These are phyloP conservation scores for Hyaena hyaena DNA, from an alignment of 2,113 vertebrate species.

Conservation along the genomic window DNA sequence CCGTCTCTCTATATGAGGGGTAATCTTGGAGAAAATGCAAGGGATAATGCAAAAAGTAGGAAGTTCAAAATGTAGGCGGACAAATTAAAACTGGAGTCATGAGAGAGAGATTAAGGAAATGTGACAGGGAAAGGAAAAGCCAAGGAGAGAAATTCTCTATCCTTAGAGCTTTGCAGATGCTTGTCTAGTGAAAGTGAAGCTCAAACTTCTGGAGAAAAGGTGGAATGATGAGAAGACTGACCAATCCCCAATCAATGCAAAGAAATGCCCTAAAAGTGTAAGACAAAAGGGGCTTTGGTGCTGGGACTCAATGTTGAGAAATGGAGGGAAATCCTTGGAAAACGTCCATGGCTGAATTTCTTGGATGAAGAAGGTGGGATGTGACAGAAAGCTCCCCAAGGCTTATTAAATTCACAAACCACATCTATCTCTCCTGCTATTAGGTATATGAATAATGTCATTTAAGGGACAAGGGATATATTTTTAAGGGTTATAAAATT, in stretches of 20 bases:
- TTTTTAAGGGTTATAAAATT: conserved; percentile 35
- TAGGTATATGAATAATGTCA: background rate
- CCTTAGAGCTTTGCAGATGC: background rate
- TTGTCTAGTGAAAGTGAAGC: background rate
- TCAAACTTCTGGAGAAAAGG: background rate
- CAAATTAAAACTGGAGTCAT: background rate
- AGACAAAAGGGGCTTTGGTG: background rate
- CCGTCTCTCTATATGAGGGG: background rate
- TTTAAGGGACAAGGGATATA: background rate
- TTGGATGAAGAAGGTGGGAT: background rate
- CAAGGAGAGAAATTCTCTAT: background rate
- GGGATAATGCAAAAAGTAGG: background rate
- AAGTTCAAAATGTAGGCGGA: background rate
- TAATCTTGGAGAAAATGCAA: background rate
- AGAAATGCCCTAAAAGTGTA: background rate
- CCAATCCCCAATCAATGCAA: background rate
- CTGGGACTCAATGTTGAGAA: background rate
- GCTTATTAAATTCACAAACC: background rate
- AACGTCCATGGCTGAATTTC: background rate
- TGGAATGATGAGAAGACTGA: background rate
- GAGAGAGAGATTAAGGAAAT: background rate
- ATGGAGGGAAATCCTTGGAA: background rate
- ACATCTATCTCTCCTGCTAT: background rate
- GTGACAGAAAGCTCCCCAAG: background rate
- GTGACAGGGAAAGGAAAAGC: background rate